phyloP scores from a whole-genome alignment of 2,888 invertebrate species.

The Dromius quadrimaculatus region DNA sequence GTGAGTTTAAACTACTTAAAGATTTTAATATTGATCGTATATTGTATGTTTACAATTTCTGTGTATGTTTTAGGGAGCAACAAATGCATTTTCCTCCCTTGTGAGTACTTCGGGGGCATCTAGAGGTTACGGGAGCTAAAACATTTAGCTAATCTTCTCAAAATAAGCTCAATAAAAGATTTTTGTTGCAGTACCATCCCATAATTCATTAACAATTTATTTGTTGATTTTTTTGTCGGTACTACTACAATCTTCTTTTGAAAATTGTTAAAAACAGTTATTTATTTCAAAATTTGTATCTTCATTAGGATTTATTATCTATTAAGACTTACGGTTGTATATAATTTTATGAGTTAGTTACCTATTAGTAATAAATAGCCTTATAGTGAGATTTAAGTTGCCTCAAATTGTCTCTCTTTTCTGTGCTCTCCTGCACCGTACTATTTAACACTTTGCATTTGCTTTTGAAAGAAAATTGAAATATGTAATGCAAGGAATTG shows the following conservation, averaged over 20 bases:
- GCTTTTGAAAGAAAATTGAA: too few relatives aligned
- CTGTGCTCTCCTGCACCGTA: too few relatives aligned
- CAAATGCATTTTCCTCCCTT: conserved; percentile 39
- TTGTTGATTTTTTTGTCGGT: conserved; percentile 1
- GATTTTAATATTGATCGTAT: not conserved
- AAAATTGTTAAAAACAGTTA: conserved; percentile 14
- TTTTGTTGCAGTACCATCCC: conserved; percentile 6
- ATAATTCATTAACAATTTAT: not conserved
- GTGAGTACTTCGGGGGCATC: conserved; percentile 35
- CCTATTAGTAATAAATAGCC: too few relatives aligned
- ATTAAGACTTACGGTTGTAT: too few relatives aligned
- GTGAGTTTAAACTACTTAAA: too few relatives aligned
- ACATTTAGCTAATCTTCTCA: conserved; percentile 10
- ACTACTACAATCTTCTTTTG: conserved; percentile 9
- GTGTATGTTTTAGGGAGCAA: conserved; percentile 33
- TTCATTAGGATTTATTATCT: too few relatives aligned
- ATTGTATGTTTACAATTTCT: not conserved
- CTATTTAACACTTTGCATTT: too few relatives aligned
- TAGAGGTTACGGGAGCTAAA: conserved; percentile 19
- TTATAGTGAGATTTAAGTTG: too few relatives aligned
- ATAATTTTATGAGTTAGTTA: too few relatives aligned
- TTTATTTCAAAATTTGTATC: conserved; percentile 34
- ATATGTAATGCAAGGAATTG: too few relatives aligned
- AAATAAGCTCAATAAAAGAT: conserved; percentile 33
- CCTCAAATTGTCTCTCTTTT: too few relatives aligned